These are phyloP conservation scores for Sturnira hondurensis DNA, from an alignment of 2,113 vertebrate species.

Conservation along the genomic window DNA sequence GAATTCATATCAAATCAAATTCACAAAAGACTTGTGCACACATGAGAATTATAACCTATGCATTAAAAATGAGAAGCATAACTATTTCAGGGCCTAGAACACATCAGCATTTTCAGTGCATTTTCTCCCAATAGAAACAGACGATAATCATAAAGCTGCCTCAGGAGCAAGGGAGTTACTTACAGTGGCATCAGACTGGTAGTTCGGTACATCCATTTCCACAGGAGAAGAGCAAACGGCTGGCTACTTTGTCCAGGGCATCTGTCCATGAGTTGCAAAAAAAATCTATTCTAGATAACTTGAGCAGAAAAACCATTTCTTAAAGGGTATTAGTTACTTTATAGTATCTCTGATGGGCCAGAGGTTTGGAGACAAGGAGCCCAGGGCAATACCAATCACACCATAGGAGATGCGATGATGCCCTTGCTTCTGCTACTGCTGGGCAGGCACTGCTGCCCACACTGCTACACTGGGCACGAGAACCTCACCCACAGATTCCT, in stretches of 20 bases:
- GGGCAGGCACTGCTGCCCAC: neutral
- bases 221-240: neutral
- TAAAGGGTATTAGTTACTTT: neutral
- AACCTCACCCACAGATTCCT: neutral
- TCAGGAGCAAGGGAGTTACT: neutral
- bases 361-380: neutral
- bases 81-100: neutral
- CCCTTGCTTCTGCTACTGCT: neutral
- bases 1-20: neutral
- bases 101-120: neutral
- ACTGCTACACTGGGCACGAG: neutral
- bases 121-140: neutral
- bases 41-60: neutral
- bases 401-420: neutral
- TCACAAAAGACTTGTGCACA: neutral
- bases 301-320: neutral
- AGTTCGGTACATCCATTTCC: neutral
- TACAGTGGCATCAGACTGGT: neutral
- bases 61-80: constrained; percentile 35
- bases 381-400: neutral
- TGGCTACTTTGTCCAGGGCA: neutral
- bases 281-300: neutral
- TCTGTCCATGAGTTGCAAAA: neutral
- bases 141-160: neutral
- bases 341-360: neutral